phyloP scores from a whole-genome alignment of 2,113 vertebrate genomes.

The Miniopterus natalensis region DNA sequence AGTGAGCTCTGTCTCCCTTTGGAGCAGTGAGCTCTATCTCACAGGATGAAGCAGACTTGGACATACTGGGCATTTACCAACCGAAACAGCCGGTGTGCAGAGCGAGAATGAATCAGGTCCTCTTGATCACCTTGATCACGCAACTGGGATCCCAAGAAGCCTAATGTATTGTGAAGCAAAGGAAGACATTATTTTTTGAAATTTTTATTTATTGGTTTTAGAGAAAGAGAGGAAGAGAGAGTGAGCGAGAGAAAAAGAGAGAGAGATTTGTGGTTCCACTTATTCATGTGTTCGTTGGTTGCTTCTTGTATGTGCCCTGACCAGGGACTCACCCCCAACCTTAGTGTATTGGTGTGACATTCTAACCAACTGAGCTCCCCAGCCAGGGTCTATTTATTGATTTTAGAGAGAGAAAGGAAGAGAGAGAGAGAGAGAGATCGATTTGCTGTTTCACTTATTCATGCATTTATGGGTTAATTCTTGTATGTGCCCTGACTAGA shows the following conservation, averaged over 20 bases:
- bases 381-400: too few relatives aligned
- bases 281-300: neutral
- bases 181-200: neutral
- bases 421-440: too few relatives aligned
- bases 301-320: neutral
- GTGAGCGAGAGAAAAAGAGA: neutral
- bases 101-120: conserved; percentile 13
- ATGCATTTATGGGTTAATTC: neutral
- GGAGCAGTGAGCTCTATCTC: neutral
- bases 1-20: neutral
- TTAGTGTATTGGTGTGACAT: too few relatives aligned
- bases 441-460: too few relatives aligned
- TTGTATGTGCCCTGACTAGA: neutral
- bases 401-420: too few relatives aligned
- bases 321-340: too few relatives aligned
- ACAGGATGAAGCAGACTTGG: neutral
- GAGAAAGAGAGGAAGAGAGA: neutral
- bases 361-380: too few relatives aligned
- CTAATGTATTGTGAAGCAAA: neutral
- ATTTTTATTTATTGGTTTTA: neutral
- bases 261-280: neutral
- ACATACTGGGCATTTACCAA: neutral
- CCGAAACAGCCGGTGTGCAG: neutral
- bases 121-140: neutral
- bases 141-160: neutral